A percentile compares a stretch with the other conserved stretches of the same genome.
phyloP scores from a whole-genome alignment of 1,140 invertebrate species.

The Chrysomallon squamiferum region DNA sequence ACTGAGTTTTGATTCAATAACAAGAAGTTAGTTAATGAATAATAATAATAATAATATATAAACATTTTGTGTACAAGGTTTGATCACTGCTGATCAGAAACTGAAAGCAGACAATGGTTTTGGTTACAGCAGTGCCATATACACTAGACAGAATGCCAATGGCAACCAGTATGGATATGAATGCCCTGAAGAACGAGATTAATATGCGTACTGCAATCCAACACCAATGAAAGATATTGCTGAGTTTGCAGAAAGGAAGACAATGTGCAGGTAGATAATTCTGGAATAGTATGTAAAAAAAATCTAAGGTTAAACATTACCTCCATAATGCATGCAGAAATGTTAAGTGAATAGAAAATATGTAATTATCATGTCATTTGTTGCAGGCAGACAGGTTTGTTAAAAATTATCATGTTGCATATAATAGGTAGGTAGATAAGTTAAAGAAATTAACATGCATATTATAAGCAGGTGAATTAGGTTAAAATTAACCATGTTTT shows the following conservation, averaged over 20 bases:
- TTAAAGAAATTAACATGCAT: too few relatives aligned
- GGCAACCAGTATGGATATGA: constrained; percentile 60
- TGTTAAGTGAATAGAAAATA: too few relatives aligned
- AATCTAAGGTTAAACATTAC: not conserved
- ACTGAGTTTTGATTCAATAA: too few relatives aligned
- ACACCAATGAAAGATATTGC: constrained; percentile 61
- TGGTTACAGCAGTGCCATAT: constrained; percentile 55
- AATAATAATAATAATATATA: too few relatives aligned
- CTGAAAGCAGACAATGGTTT: constrained; percentile 50
- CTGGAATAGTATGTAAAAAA: not conserved
- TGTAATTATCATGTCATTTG: too few relatives aligned
- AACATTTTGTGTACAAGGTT: constrained; percentile 28
- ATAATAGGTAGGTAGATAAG: too few relatives aligned
- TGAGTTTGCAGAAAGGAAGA: constrained; percentile 55
- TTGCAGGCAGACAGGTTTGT: too few relatives aligned
- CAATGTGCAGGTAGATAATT: constrained; percentile 61
- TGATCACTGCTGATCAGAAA: constrained; percentile 62
- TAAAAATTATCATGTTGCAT: too few relatives aligned
- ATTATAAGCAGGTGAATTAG: too few relatives aligned
- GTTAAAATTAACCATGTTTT: too few relatives aligned
- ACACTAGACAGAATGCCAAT: constrained; percentile 60
- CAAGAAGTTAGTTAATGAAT: too few relatives aligned
- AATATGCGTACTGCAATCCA: constrained; percentile 63
- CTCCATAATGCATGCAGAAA: too few relatives aligned
- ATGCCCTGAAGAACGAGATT: constrained; percentile 63